Evolutionary conservation across 2,888 invertebrate species (phyloP), one percentile per base, ranked within the genome.

Genomic region (Luffia ferchaultella): DNA sequence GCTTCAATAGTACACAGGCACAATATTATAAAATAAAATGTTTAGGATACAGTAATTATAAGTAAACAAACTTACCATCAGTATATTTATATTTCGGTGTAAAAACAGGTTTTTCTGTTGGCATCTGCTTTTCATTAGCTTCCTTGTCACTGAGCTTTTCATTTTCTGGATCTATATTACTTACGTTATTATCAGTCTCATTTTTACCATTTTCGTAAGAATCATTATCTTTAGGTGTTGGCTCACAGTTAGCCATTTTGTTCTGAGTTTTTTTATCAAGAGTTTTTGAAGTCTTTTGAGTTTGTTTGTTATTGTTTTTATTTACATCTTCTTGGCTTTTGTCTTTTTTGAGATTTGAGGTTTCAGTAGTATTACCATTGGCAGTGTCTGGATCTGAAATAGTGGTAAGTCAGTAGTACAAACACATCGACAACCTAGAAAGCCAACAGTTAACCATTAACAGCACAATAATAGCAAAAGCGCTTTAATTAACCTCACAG

Each of bases 161-260:
- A 45, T 57, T 58, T 30, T 73, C 70, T 55, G 68, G 64, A 57
- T 71, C 74, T 65, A 70, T 60, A 61, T 67, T 70, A 66, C 65
- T 71, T 69, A 75, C 64, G 67, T 75, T 76, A n/a, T n/a, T n/a
- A 72, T 80, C 82, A 80, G 80, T 79, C 78, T 82, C 79, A 70
- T 75, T 70, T 71, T 76, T 80, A 64, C 78, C 78, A 70, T 80
- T 82, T 65, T 78, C 77, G 68, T 65, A 66, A 63, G 73, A 68
- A 62, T 76, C 76, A 16, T 58, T 53, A 55, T 74, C 72, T 60
- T 71, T 70, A 30, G 60, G 56, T 58, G 60, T 63, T 46, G 59
- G 57, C 51, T 75, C 72, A 63, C 61, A 70, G 57, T 60, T 70
- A 49, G 70, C 65, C 64, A 70, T 70, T 58, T 73, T 71, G 57